phyloP scores from a whole-genome alignment of 2,113 vertebrate genomes.

The Pterocles burchelli region DNA sequence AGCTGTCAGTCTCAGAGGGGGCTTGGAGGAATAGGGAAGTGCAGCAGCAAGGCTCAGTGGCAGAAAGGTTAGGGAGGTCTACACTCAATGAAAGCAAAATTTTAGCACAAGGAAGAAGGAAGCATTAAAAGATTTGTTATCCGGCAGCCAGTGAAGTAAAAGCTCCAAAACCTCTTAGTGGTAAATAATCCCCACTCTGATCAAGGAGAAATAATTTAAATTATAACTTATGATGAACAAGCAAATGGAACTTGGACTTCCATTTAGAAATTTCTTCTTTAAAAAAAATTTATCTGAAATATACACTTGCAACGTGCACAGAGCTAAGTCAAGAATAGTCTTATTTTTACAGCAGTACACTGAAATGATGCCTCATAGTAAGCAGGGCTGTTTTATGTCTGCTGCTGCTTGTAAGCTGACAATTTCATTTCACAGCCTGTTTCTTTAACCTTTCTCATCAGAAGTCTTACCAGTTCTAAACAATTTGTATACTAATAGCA shows the following conservation, averaged over 20 bases:
- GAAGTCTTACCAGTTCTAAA: neutral
- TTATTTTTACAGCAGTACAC: neutral
- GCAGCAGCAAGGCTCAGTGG: neutral
- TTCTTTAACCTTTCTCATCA: neutral
- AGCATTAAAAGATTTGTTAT: neutral
- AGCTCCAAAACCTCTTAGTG: neutral
- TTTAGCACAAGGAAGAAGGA: neutral
- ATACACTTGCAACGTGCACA: neutral
- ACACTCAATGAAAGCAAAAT: neutral
- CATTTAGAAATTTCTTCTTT: neutral
- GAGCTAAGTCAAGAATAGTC: neutral
- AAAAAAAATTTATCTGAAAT: neutral
- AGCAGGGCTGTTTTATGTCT: neutral
- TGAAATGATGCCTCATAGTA: neutral
- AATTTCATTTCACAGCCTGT: neutral
- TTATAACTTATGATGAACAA: neutral
- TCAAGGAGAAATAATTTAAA: neutral
- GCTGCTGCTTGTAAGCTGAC: neutral
- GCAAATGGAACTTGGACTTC: neutral
- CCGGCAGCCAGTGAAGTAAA: neutral
- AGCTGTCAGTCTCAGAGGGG: fast-evolving
- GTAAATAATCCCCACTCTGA: neutral
- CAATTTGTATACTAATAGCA: neutral
- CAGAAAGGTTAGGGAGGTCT: neutral
- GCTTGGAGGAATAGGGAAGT: neutral